Evolutionary conservation across 2,797 vertebrate species (phyloP), one percentile per base, ranked within the genome.

Genomic region (Austrolebias charrua): DNA sequence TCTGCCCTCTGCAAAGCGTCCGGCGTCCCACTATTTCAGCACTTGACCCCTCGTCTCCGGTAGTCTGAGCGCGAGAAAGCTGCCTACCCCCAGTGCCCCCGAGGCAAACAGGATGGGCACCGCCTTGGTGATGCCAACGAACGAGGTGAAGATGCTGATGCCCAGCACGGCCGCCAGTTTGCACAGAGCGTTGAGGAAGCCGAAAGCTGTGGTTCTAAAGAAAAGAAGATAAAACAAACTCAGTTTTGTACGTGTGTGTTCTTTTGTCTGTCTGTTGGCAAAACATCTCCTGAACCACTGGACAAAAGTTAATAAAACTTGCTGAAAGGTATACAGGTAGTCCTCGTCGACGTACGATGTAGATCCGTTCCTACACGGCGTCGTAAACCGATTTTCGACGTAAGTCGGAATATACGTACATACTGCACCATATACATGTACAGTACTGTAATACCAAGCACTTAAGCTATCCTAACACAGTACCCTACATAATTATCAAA

Each of bases 61-160:
- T 57, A 98, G 91, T 86, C 96, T 98, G 62, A 98, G 87, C 40
- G 97, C 96, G 84, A 98, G 86, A 80, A 95, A 97, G 79, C 96
- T 98, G 83, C 97, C 96, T 0, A 89, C 88, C 0, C 95, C 96
- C 72, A 98, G 91, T 0, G 96, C 96, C 0, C 94, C 94, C 0
- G 97, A 98, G 46, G 96, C 96, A 4, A 98, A 93, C 31, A 98
- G 88, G 89, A 98, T 98, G 84, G 96, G 96, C 69, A 97, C 95
- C 0, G 96, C 96, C 90, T 98, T 97, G 82, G 96, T 96, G 88
- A 98, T 94, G 2, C 96, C 97, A n/a, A 98, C 96, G 8, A 98
- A 98, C 7, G 97, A 98, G 0, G 95, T 96, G 89, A 98, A 98
- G 93, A 97, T 98, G 91, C 95, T 98, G 85, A 98, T 98, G 50